phyloP scores from a whole-genome alignment of 2,113 vertebrate genomes.

The Erinaceus europaeus region DNA sequence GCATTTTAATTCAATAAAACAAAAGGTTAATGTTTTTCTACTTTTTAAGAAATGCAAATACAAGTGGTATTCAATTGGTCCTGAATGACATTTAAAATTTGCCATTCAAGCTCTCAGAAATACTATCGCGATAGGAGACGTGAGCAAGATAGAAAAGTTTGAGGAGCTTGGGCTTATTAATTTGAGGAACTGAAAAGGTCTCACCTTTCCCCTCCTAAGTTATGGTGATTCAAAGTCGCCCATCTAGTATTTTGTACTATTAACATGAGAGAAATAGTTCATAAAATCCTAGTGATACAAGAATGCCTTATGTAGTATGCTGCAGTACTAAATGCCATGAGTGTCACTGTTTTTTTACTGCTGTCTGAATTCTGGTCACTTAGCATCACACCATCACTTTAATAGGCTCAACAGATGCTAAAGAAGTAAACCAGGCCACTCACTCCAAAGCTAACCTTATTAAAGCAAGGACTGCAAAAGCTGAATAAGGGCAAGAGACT shows the following conservation, averaged over 20 bases:
- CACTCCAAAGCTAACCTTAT: too few species aligned
- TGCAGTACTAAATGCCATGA: neutral
- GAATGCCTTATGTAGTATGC: neutral
- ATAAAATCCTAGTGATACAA: slow-evolving; percentile 32
- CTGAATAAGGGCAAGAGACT: too few species aligned
- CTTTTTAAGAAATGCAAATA: slow-evolving; percentile 86
- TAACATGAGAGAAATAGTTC: slow-evolving; percentile 20
- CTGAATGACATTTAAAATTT: slow-evolving; percentile 84
- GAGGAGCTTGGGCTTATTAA: slow-evolving; percentile 61
- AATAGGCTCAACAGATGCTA: neutral
- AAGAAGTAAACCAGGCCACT: slow-evolving; percentile 6
- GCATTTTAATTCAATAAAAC: slow-evolving; percentile 91
- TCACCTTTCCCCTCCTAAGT: slow-evolving; percentile 19
- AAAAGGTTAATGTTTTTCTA: slow-evolving; percentile 88
- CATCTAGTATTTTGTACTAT: slow-evolving; percentile 13
- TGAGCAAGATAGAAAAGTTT: slow-evolving; percentile 1
- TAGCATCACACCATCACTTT: neutral
- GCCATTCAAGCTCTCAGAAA: slow-evolving; percentile 64
- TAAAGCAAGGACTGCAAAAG: too few species aligned
- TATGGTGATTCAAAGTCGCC: neutral
- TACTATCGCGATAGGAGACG: slow-evolving; percentile 75
- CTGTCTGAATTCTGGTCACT: slow-evolving; percentile 36
- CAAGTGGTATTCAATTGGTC: slow-evolving; percentile 78
- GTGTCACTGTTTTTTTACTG: neutral
- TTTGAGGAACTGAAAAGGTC: slow-evolving; percentile 40